These are phyloP conservation scores for Rachycentron canadum DNA, from an alignment of 2,797 vertebrate species.

Conservation along the genomic window DNA sequence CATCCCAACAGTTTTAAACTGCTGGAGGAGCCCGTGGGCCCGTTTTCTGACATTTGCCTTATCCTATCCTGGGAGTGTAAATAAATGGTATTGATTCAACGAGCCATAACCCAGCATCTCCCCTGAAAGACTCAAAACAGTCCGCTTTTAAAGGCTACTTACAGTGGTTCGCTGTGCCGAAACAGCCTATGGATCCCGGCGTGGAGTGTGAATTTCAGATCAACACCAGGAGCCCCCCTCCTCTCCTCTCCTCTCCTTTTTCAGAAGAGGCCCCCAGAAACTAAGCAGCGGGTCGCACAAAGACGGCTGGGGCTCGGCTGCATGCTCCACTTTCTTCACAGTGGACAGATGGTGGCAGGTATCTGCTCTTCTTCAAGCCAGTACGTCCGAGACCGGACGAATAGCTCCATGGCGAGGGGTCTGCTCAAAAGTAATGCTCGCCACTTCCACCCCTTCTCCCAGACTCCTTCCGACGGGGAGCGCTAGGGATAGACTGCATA, in stretches of 20 bases:
- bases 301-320: constrained; percentile 76
- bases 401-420: constrained; percentile 80
- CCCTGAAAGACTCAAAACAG: constrained; percentile 57
- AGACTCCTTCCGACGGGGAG: constrained; percentile 65
- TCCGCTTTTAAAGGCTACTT: constrained; percentile 69
- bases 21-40: constrained; percentile 61
- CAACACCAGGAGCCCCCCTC: constrained; percentile 61
- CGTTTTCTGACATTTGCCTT: constrained; percentile 66
- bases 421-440: constrained; percentile 71
- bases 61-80: constrained; percentile 63
- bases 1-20: constrained; percentile 66
- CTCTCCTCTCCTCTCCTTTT: constrained; percentile 30
- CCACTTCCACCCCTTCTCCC: constrained; percentile 47
- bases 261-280: constrained; percentile 77
- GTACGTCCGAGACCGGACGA: constrained; percentile 68
- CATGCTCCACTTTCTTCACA: constrained; percentile 78
- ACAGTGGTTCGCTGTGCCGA: constrained; percentile 66
- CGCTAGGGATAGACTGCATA: constrained; percentile 56
- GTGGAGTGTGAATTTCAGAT: constrained; percentile 71
- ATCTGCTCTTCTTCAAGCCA: constrained; percentile 63
- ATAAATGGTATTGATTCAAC: constrained; percentile 69
- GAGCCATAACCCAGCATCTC: constrained; percentile 57
- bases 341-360: constrained; percentile 65
- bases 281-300: constrained; percentile 75
- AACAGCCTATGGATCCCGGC: constrained; percentile 71